Evolutionary conservation across 2,113 vertebrate species (phyloP).

Genomic region (Petrocephalus zakoni): DNA sequence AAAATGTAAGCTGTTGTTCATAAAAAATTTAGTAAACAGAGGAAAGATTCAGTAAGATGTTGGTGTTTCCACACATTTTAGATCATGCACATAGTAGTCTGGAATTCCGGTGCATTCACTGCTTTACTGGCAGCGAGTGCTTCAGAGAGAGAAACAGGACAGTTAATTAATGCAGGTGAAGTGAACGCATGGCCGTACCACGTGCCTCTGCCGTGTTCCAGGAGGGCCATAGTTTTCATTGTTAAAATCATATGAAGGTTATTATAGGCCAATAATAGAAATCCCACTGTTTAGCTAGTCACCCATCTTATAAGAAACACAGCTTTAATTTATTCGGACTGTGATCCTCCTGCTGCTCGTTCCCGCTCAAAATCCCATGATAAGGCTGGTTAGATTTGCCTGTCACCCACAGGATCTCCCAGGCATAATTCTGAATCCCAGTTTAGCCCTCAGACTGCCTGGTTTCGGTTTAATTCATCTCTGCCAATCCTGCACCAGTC

Average conservation of each 20-base stretch:
- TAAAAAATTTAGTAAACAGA: conserved; percentile 1
- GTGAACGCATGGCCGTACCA: background rate
- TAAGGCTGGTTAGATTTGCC: conserved; percentile 2
- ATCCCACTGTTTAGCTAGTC: background rate
- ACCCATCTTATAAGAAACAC: background rate
- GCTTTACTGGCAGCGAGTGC: background rate
- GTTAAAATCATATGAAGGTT: background rate
- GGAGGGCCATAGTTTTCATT: background rate
- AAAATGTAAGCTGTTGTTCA: background rate
- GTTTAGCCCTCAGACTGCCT: background rate
- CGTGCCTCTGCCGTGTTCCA: background rate
- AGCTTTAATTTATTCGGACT: background rate
- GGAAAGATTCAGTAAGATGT: background rate
- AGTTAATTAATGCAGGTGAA: background rate
- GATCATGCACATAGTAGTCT: background rate
- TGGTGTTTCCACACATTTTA: background rate
- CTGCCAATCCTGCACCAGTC: background rate
- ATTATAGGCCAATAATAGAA: background rate
- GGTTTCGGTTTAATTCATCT: background rate
- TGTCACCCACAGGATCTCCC: background rate
- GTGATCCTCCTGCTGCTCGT: background rate
- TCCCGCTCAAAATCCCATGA: background rate
- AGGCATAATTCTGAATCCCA: background rate
- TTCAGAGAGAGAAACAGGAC: background rate
- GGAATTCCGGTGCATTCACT: background rate